Base-by-base conservation (phyloP, 2,797 vertebrate genomes). In the Pyrrhura leucotis region DNA sequence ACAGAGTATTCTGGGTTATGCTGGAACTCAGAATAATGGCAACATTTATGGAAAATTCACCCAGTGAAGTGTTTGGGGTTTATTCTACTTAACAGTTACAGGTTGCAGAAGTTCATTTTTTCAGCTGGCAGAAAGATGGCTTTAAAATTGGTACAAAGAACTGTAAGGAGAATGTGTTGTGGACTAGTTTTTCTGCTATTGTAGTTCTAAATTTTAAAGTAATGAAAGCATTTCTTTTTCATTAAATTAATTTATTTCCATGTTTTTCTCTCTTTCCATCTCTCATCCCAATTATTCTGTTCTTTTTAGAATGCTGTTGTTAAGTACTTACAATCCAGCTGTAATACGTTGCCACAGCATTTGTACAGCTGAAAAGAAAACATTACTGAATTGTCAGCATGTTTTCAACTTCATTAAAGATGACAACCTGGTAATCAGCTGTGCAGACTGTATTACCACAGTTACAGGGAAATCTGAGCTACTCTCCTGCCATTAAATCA, bases 391-490 rank as follows among this genome's bases (percentile, higher is more conserved):
- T 95, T 96, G 88, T 96, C 92, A 97, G 90, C 84, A 79, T 84
- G 73, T 96, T 97, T 97, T 97, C 93, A 94, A 95, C 87, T 96
- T 97, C 95, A 96, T 97, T 97, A 92, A 95, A 96, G 91, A 88
- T 95, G 96, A 95, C 96, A 97, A 93, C 95, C 71, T 94, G 89
- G 93, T 95, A 96, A 96, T 96, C 96, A 95, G 42, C 84, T 92
- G 77, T 93, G 92, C 62, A 94, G 93, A 35, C 84, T 81, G 15
- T 44, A 94, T 79, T 93, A 69, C 33, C 76, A 58, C 50, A 65
- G 56, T 83, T 62, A 74, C 53, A 63, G 51, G 50, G 65, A 90
- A 92, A 91, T 95, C 51, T 42, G 65, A 91, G 74, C 54, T 88
- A 53, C 90, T 96, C 94, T 44, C 20, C 72, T 89, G 29, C 47